Conservation (phyloP, 2,113 vertebrate genomes). For the Neogobius melanostomus region DNA sequence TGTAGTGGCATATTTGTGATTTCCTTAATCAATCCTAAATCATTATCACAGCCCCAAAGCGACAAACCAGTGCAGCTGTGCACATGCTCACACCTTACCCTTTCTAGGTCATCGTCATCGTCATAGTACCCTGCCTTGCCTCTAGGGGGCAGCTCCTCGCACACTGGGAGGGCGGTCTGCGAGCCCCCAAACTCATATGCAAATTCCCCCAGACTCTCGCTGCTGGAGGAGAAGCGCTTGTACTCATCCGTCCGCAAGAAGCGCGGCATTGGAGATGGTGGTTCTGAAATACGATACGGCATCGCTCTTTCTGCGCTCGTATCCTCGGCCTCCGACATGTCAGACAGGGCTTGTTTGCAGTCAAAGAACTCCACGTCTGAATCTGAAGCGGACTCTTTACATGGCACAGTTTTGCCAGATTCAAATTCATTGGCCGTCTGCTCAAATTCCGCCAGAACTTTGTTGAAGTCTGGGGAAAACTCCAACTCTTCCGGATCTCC, state of each 20-base stretch:
- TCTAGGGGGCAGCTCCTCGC: constrained; percentile 79
- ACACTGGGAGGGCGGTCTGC: constrained; percentile 68
- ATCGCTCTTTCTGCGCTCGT: constrained; percentile 13
- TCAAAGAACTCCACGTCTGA: constrained; percentile 75
- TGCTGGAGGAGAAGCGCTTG: constrained; percentile 51
- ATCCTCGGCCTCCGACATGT: constrained; percentile 67
- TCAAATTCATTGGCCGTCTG: constrained; percentile 48
- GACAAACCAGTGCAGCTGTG: constrained; percentile 27
- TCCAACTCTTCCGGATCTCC: constrained; percentile 21
- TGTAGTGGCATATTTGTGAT: constrained; percentile 13
- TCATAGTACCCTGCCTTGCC: constrained; percentile 68
- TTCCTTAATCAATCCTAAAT: constrained; percentile 27
- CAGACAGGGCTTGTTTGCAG: constrained; percentile 65
- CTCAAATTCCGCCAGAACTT: constrained; percentile 55
- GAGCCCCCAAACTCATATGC: constrained; percentile 70
- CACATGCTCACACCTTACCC: constrained; percentile 82
- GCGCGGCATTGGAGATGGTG: constrained; percentile 49
- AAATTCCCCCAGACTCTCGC: constrained; percentile 70
- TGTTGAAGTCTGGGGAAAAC: constrained; percentile 49
- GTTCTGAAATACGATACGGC: constrained; percentile 60
- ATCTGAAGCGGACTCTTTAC: constrained; percentile 37
- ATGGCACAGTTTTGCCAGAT: background rate
- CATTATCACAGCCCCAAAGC: constrained; percentile 28
- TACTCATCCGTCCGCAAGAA: constrained; percentile 36
- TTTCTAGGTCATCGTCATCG: constrained; percentile 81